Evolutionary conservation across 92 coral and sea anemone genomes (phyloP).

Genomic region (Porites evermanni): DNA sequence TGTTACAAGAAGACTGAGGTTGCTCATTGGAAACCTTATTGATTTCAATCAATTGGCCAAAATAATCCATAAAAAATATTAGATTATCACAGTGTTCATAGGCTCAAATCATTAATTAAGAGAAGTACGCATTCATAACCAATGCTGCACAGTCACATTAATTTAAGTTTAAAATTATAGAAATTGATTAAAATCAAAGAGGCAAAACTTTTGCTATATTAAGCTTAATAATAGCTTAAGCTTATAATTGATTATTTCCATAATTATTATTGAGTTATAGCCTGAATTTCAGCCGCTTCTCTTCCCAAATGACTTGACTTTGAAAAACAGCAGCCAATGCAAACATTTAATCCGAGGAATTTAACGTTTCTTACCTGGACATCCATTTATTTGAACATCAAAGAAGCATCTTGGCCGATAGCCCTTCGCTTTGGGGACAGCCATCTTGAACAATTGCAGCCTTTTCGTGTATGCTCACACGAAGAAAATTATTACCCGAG

Average conservation of each 20-base stretch:
- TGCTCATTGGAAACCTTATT: too few species aligned
- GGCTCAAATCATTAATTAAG: too few species aligned
- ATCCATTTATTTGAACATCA: constrained; percentile 91
- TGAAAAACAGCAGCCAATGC: not conserved
- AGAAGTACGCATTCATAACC: not conserved
- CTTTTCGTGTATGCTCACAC: too few species aligned
- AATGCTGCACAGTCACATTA: not conserved
- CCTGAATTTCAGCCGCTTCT: not conserved
- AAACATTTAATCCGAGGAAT: not conserved
- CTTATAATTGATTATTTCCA: not conserved
- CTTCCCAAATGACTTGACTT: too few species aligned
- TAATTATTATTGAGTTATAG: too few species aligned
- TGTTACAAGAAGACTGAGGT: not conserved
- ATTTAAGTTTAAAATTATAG: too few species aligned
- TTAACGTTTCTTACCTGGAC: constrained; percentile 64
- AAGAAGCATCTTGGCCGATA: constrained; percentile 98
- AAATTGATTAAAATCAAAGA: not conserved
- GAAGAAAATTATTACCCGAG: constrained; percentile 6
- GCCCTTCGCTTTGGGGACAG: constrained; percentile 50
- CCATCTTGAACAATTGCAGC: constrained; percentile 20
- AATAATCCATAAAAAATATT: too few species aligned
- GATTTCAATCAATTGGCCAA: too few species aligned
- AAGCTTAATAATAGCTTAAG: too few species aligned
- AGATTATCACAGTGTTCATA: too few species aligned
- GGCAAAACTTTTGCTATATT: too few species aligned